Conservation (phyloP, 2,888 invertebrate species). For the Mesorhabditis belari region DNA sequence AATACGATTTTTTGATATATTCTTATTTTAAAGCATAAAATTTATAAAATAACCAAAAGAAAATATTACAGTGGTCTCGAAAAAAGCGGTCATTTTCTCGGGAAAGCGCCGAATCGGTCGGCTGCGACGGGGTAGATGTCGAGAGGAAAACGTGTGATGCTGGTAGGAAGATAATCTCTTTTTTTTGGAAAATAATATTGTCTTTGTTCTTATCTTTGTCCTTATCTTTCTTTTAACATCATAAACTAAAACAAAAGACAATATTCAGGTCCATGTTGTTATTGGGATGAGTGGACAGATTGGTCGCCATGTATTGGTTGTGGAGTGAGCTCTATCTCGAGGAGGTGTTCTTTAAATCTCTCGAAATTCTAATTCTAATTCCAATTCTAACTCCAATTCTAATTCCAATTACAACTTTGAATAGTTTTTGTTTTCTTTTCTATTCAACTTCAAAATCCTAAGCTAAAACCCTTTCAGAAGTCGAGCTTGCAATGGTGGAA, state of each 20-base stretch:
- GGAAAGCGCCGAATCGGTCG: background rate
- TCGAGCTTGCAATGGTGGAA: background rate
- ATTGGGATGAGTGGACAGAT: slow-evolving; percentile 29
- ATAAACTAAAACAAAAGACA: too few species aligned
- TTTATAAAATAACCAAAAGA: background rate
- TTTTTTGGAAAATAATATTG: too few species aligned
- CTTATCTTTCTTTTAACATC: too few species aligned
- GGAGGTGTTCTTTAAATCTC: too few species aligned
- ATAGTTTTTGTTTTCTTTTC: too few species aligned
- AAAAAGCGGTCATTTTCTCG: background rate
- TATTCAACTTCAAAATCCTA: too few species aligned
- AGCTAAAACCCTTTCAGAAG: background rate
- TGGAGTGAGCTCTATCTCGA: slow-evolving; percentile 17
- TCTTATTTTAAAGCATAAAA: too few species aligned
- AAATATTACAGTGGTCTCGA: background rate
- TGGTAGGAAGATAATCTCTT: slow-evolving; percentile 8
- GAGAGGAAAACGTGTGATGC: slow-evolving; percentile 37
- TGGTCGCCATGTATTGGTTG: slow-evolving; percentile 34
- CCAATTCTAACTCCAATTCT: too few species aligned
- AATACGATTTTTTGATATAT: too few species aligned
- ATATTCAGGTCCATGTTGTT: slow-evolving; percentile 29
- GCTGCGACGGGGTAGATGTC: slow-evolving; percentile 29
- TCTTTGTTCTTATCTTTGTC: background rate
- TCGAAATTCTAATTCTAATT: too few species aligned
- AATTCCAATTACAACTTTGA: too few species aligned